Evolutionary conservation across 1,140 invertebrate genomes (phyloP), one percentile per base, ranked within the genome.

Genomic region (Trachymyrmex cornetzi): DNA sequence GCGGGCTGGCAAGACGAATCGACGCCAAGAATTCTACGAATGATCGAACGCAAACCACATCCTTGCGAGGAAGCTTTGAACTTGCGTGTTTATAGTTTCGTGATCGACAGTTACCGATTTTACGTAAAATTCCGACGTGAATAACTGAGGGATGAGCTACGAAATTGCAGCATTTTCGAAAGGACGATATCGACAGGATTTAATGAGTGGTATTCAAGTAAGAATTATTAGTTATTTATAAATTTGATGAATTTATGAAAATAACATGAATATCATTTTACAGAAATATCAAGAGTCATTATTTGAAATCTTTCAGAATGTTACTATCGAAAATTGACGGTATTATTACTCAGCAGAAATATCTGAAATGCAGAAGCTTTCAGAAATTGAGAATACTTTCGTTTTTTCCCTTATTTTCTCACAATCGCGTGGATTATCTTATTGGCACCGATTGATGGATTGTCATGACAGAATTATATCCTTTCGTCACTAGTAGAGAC

Each of bases 21-120:
- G 59, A 77, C 82, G 82, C 82, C 82, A 85, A 85, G 74, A 77
- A 67, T 85, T 85, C 63, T 67, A 16, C 74, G 48, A 79, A 53
- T 85, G 50, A 85, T 85, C 80, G 69, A 84, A 63, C 55, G 19
- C 66, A 30, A 69, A 12, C 34, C n/a, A 34, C 24, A 59, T 82
- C 19, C 80, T 72, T 38, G 55, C 38, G 67, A n/a, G 55, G 12
- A 63, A 74, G 27, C 38, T 84, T 53, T 53, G 74, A 85, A 85
- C 72, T 77, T n/a, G 7, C 7, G 14, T 38, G 74, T 64, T 77
- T 53, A 53, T 11, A 27, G 38, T 0, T 38, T 16, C 16, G 5
- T 11, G 50, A 82, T 3, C 24, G n/a, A 4, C 38, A 48, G 48
- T 14, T 16, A 61, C 7, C 48, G 22, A 30, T 71, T 48, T 9